Percentiles rank a stretch among this genome's conserved stretches.
These are phyloP conservation scores for Petrocephalus sullivani DNA, from an alignment of 2,797 vertebrate genomes.

Conservation along the genomic window DNA sequence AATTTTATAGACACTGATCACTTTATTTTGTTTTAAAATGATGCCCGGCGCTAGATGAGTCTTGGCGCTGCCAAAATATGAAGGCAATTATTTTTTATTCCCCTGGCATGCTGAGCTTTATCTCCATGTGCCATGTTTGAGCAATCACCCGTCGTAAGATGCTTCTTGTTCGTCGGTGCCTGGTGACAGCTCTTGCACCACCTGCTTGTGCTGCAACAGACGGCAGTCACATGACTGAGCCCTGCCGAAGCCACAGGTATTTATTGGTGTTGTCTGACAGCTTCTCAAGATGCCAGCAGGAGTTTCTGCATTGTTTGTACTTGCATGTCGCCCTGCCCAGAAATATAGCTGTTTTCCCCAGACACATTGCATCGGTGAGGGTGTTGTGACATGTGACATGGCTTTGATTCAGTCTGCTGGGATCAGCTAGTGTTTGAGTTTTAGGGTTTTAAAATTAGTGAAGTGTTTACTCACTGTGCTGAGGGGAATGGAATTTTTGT, in stretches of 20 bases:
- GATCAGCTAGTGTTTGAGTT: not conserved
- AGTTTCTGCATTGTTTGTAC: not conserved
- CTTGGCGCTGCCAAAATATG: not conserved
- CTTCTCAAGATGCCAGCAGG: not conserved
- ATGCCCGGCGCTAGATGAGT: not conserved
- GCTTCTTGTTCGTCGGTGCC: not conserved
- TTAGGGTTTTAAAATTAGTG: not conserved
- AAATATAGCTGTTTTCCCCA: not conserved
- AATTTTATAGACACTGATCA: not conserved
- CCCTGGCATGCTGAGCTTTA: not conserved
- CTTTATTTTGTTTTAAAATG: not conserved
- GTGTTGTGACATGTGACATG: not conserved
- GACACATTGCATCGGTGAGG: not conserved
- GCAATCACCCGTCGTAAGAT: not conserved
- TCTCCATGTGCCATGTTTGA: not conserved
- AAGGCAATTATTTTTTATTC: not conserved
- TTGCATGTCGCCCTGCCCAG: not conserved
- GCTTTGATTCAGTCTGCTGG: not conserved
- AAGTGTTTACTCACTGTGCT: not conserved
- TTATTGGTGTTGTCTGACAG: not conserved
- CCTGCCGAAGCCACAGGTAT: not conserved
- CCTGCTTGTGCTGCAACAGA: not conserved
- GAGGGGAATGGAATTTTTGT: not conserved
- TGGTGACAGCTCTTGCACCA: not conserved
- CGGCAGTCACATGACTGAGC: not conserved